Conservation (phyloP, 2,797 vertebrate genomes). For the Acanthiza pusilla region DNA sequence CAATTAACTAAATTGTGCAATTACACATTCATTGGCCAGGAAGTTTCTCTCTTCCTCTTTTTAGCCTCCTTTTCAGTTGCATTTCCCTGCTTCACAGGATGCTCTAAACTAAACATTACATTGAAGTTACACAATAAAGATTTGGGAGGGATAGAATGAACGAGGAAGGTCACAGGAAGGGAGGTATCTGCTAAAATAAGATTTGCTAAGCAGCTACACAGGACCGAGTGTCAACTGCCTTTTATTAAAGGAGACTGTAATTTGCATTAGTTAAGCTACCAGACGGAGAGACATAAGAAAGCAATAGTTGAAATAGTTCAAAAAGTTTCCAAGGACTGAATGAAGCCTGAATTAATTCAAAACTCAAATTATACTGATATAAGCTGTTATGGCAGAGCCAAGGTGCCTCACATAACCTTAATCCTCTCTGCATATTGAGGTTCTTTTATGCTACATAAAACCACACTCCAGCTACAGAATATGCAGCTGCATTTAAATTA, state of each 20-base stretch:
- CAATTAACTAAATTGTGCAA: constrained; percentile 37
- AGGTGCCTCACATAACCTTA: background rate
- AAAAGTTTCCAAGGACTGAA: background rate
- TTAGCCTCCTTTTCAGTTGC: constrained; percentile 9
- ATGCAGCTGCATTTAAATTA: background rate
- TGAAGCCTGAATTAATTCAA: background rate
- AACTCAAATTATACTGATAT: background rate
- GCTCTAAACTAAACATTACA: constrained; percentile 48
- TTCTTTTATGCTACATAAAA: background rate
- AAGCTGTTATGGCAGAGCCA: background rate
- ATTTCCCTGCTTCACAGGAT: constrained; percentile 49
- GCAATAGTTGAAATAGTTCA: background rate
- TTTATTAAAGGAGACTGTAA: background rate
- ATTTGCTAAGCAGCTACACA: background rate
- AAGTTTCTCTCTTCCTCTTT: constrained; percentile 41
- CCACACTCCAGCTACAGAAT: background rate
- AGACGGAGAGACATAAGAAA: background rate
- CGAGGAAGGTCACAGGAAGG: constrained; percentile 22
- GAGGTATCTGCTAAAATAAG: constrained; percentile 34
- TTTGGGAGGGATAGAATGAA: background rate
- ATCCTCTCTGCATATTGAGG: background rate
- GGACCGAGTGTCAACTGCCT: background rate
- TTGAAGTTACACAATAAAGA: constrained; percentile 32
- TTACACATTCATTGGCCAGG: constrained; percentile 31
- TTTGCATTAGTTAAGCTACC: background rate